Percentiles rank a stretch among this genome's conserved stretches.
These are phyloP conservation scores for Bufotes viridis DNA, from an alignment of 2,797 vertebrate species.

Conservation along the genomic window DNA sequence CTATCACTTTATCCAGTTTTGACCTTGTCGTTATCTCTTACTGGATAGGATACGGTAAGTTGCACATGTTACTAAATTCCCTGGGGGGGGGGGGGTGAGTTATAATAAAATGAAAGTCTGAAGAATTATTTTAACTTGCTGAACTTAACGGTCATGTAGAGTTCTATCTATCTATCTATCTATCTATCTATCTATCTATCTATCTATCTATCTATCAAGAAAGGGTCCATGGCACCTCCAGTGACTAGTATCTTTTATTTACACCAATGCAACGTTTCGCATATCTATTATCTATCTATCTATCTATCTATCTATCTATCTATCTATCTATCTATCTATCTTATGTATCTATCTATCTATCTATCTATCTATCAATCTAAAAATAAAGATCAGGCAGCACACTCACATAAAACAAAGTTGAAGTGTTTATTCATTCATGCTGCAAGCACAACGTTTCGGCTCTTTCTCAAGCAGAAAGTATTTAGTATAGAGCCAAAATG, in stretches of 20 bases:
- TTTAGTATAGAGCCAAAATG: no score
- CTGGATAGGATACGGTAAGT: slow-evolving; percentile 60
- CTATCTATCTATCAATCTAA: background rate
- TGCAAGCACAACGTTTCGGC: no score
- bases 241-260: no score
- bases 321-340: slow-evolving; percentile 4
- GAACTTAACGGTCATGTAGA: slow-evolving; percentile 62
- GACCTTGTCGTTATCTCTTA: slow-evolving; percentile 70
- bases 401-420: no score
- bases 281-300: background rate
- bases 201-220: slow-evolving; percentile 11
- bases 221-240: no score
- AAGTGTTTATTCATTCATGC: no score
- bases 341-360: background rate
- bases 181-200: slow-evolving; percentile 14
- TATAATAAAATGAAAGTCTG: slow-evolving; percentile 67
- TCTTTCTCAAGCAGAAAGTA: no score
- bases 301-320: slow-evolving; percentile 1
- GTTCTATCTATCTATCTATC: slow-evolving; percentile 21
- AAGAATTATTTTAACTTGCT: slow-evolving; percentile 62
- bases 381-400: no score
- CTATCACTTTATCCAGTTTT: slow-evolving; percentile 70
- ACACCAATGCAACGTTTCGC: no score
- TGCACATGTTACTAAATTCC: slow-evolving; percentile 71
- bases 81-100: slow-evolving; percentile 49